Evolutionary conservation across 2,797 vertebrate genomes (phyloP), one percentile per base, ranked within the genome.

Genomic region (Hoplostethus atlanticus): DNA sequence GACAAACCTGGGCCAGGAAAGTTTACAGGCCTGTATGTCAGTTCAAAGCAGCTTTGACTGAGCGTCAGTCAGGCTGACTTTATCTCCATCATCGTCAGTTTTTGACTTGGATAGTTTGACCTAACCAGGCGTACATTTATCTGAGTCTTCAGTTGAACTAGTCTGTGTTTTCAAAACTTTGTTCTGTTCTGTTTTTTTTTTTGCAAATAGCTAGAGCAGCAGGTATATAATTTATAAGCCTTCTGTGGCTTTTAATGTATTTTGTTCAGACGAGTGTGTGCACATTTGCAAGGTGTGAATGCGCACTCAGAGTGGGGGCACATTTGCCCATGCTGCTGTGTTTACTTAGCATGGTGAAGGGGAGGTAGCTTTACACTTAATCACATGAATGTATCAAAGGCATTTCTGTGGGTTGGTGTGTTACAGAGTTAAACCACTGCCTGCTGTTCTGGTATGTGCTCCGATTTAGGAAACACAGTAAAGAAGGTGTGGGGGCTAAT

Each of bases 371-470:
- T 82, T 76, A 84, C 85, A 89, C 85, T 82, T 77, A 89, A 89
- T 83, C 90, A 87, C 86, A 87, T 88, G 84, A 87, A 90, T 88
- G 81, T 93, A 92, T 92, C 91, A 92, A 92, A 93, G 90, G 87
- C 90, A 90, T 92, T 93, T 92, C 88, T 92, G 91, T 89, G 90
- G 88, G 91, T 77, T 86, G 79, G 83, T 87, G 85, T 85, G 88
- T 87, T 90, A 80, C 84, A 66, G 90, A 90, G 87, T 90, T 81
- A 91, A 90, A 92, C 89, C 87, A 66, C 90, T 86, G 87, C 93
- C 92, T 92, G 92, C 92, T 93, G 92, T 89, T 93, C 89, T 91
- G 92, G 91, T 93, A 93, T 93, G 92, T 81, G 84, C 86, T 87
- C 84, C 87, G 90, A 88, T 92, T 91, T 89, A 87, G 81, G 84